These are phyloP conservation scores for Panthera leo DNA, from an alignment of 2,113 vertebrate genomes.

Conservation along the genomic window DNA sequence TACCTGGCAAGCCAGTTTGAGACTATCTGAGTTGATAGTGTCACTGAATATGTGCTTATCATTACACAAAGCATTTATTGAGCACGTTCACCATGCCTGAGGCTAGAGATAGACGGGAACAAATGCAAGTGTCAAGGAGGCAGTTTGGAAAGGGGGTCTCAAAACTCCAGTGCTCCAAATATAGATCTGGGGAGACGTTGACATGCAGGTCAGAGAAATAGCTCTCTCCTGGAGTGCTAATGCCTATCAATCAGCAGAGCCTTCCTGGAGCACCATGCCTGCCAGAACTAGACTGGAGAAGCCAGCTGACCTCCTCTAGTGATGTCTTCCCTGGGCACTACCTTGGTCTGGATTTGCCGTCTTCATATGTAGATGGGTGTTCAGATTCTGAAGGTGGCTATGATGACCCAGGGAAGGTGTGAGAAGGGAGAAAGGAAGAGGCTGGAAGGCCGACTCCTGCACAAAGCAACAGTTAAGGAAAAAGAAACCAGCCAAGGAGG, in stretches of 20 bases:
- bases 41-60: conserved; percentile 1
- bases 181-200: background rate
- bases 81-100: background rate
- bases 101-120: background rate
- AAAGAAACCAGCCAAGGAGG: background rate
- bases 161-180: background rate
- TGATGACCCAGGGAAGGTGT: background rate
- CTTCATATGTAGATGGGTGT: background rate
- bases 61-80: background rate
- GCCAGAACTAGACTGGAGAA: background rate
- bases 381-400: background rate
- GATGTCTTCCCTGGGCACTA: background rate
- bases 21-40: background rate
- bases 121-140: background rate
- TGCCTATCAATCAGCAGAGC: background rate
- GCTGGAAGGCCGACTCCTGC: background rate
- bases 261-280: background rate
- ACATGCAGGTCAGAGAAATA: background rate
- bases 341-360: background rate
- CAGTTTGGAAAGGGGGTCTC: background rate
- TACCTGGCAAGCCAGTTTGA: conserved; percentile 49
- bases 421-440: background rate
- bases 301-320: background rate
- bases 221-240: background rate
- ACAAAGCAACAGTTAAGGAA: background rate